A percentile compares a stretch with the other conserved stretches of the same genome.
These are phyloP conservation scores for Balanococcus diminutus DNA, from an alignment of 2,888 invertebrate species.

Conservation along the genomic window DNA sequence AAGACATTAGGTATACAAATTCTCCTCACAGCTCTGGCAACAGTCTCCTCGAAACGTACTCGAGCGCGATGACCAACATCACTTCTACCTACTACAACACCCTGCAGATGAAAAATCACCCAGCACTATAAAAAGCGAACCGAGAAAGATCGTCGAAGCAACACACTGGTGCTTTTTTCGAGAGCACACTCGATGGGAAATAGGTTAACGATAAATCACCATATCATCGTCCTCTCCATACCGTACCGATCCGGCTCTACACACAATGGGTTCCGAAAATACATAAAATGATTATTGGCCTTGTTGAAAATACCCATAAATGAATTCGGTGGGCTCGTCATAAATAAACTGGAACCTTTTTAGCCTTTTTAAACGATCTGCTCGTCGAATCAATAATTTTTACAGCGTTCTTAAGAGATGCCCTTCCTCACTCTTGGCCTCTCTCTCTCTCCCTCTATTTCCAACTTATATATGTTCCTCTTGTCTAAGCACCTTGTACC, in stretches of 20 bases:
- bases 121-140: not conserved
- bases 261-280: conserved; percentile 3
- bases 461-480: not conserved
- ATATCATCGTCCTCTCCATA: not conserved
- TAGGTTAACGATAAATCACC: conserved; percentile 25
- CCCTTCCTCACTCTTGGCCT: no score
- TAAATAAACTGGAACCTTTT: conserved; percentile 14
- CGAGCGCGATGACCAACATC: not conserved
- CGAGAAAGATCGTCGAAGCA: not conserved
- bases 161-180: not conserved
- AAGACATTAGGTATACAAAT: no score
- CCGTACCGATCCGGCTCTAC: not conserved
- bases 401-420: not conserved
- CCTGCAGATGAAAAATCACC: not conserved
- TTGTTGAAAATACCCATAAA: conserved; percentile 23
- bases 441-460: not conserved
- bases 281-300: conserved; percentile 31
- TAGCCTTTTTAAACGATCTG: conserved; percentile 12
- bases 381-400: conserved; percentile 15
- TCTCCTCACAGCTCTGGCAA: no score
- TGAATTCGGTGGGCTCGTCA: not conserved
- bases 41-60: not conserved
- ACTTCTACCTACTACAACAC: not conserved
- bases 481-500: not conserved
- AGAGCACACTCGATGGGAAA: not conserved